phyloP scores from a whole-genome alignment of 2,888 invertebrate genomes.

The Conops quadrifasciatus region DNA sequence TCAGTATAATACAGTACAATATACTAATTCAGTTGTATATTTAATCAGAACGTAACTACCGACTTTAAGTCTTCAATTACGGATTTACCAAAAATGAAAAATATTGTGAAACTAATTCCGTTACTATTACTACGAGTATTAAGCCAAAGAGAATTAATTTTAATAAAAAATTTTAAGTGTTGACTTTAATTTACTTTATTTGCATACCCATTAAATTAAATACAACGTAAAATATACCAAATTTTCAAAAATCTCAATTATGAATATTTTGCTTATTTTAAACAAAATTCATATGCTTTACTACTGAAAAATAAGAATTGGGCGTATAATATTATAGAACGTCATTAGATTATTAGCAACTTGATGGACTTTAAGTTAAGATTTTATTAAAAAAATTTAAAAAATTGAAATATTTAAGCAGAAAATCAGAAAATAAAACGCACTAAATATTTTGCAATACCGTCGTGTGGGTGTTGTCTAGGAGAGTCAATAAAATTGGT shows the following conservation, averaged over 20 bases:
- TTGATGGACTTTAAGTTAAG: background rate
- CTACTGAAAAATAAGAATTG: background rate
- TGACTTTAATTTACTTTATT: background rate
- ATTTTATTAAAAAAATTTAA: too few species aligned
- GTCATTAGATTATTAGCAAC: background rate
- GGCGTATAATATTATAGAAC: background rate
- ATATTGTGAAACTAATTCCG: background rate
- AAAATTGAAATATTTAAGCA: background rate
- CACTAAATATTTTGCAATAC: background rate
- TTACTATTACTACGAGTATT: too few species aligned
- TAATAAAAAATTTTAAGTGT: background rate
- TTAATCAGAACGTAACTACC: too few species aligned
- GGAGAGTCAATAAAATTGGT: too few species aligned
- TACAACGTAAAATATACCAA: too few species aligned
- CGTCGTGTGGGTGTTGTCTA: too few species aligned
- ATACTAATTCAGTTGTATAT: too few species aligned
- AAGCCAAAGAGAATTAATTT: background rate
- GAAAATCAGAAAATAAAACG: background rate
- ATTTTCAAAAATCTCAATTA: background rate
- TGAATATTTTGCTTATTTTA: background rate
- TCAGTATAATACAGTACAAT: too few species aligned
- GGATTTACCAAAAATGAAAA: background rate
- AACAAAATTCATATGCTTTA: background rate
- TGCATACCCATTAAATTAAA: too few species aligned
- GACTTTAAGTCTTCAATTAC: conserved; percentile 13